Evolutionary conservation across 2,113 vertebrate species (phyloP).

Genomic region (Cinclus mexicanus): DNA sequence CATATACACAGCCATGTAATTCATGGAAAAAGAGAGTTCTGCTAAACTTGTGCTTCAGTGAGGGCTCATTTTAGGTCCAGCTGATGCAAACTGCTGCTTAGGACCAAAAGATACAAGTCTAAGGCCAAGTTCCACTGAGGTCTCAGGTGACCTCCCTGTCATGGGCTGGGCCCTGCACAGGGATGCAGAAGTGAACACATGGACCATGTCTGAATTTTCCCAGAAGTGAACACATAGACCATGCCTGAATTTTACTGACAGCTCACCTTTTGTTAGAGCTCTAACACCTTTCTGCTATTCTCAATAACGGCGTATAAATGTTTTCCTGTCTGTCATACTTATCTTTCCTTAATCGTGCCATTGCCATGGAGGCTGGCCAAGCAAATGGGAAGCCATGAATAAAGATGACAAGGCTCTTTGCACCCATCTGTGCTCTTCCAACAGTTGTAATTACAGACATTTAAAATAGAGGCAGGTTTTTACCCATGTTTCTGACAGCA

Average conservation of each 20-base stretch:
- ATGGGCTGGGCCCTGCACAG: not conserved
- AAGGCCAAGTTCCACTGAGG: not conserved
- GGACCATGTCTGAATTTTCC: not conserved
- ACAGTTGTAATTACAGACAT: conserved; percentile 4
- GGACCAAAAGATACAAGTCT: not conserved
- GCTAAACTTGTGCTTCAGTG: not conserved
- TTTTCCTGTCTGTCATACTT: conserved; percentile 17
- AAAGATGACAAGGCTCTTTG: not conserved
- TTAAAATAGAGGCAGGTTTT: conserved; percentile 8
- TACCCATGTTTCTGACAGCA: not conserved
- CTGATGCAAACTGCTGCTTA: not conserved
- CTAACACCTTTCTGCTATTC: not conserved
- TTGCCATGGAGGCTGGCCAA: conserved; percentile 6
- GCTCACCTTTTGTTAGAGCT: not conserved
- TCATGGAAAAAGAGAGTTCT: not conserved
- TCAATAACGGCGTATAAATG: not conserved
- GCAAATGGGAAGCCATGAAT: conserved; percentile 36
- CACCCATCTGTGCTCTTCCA: conserved; percentile 47
- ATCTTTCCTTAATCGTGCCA: conserved; percentile 14
- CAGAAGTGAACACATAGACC: not conserved
- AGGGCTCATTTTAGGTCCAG: not conserved
- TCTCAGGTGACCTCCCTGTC: not conserved
- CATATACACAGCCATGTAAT: rapidly evolving
- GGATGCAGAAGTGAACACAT: not conserved
- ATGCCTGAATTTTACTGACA: not conserved